Conservation (phyloP, 2,113 vertebrate species). For the Pseudorectes ferrugineus region DNA sequence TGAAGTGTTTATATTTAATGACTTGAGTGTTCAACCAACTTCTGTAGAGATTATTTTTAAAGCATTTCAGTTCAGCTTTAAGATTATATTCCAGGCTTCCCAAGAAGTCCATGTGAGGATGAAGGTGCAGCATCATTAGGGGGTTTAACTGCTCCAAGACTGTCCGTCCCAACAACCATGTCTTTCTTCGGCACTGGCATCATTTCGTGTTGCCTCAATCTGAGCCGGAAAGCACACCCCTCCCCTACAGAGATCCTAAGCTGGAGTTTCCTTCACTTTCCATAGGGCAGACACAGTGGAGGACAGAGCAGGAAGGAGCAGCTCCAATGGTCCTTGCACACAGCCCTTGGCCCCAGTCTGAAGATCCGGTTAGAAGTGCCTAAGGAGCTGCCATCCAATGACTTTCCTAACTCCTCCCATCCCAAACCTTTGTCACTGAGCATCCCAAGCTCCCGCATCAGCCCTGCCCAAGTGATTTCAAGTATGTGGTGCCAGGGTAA, state of each 20-base stretch:
- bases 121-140: not conserved
- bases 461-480: not conserved
- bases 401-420: not conserved
- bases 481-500: fast-evolving
- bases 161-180: not conserved
- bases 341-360: not conserved
- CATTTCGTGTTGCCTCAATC: not conserved
- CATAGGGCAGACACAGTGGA: not conserved
- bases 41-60: not conserved
- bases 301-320: not conserved
- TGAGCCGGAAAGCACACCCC: not conserved
- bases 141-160: not conserved
- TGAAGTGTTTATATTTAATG: not conserved
- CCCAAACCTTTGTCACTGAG: not conserved
- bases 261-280: not conserved
- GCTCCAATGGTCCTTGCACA: not conserved
- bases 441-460: not conserved
- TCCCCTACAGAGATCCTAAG: not conserved
- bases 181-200: not conserved
- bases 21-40: not conserved
- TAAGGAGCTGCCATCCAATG: not conserved
- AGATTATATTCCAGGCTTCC: not conserved
- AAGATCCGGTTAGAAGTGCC: not conserved
- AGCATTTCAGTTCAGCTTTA: not conserved
- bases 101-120: not conserved